Evolutionary conservation across 2,888 invertebrate genomes (phyloP).

Genomic region (Cephalotes varians): DNA sequence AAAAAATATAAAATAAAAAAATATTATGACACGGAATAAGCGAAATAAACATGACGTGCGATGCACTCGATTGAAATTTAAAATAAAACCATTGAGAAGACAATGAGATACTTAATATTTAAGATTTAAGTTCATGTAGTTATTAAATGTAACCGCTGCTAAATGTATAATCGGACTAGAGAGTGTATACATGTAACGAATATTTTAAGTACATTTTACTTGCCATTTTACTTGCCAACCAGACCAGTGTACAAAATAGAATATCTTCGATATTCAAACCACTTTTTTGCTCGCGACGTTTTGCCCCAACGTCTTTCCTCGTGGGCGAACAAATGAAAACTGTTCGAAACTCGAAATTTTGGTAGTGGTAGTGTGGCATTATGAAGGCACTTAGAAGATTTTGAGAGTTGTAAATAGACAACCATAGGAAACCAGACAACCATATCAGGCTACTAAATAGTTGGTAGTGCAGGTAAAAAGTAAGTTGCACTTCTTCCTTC

Average conservation of each 20-base stretch:
- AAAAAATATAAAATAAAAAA: constrained; percentile 11
- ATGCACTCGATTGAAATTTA: background rate
- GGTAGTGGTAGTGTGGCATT: too few species aligned
- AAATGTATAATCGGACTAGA: background rate
- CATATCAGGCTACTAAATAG: too few species aligned
- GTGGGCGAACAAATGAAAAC: too few species aligned
- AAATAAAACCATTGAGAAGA: background rate
- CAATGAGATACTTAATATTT: background rate
- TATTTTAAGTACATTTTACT: background rate
- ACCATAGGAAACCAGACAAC: too few species aligned
- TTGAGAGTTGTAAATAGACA: too few species aligned
- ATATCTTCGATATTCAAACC: background rate
- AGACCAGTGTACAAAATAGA: background rate
- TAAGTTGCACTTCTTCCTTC: too few species aligned
- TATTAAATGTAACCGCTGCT: background rate
- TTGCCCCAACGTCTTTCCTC: too few species aligned
- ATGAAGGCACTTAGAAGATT: too few species aligned
- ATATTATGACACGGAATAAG: background rate
- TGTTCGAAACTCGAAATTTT: too few species aligned
- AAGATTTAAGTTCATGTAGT: background rate
- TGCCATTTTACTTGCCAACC: background rate
- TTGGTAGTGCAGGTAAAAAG: too few species aligned
- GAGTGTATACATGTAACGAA: too few species aligned
- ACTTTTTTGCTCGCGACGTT: too few species aligned
- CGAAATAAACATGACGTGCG: background rate